Evolutionary conservation across 2,113 vertebrate species (phyloP).

Genomic region (Dromas ardeola): DNA sequence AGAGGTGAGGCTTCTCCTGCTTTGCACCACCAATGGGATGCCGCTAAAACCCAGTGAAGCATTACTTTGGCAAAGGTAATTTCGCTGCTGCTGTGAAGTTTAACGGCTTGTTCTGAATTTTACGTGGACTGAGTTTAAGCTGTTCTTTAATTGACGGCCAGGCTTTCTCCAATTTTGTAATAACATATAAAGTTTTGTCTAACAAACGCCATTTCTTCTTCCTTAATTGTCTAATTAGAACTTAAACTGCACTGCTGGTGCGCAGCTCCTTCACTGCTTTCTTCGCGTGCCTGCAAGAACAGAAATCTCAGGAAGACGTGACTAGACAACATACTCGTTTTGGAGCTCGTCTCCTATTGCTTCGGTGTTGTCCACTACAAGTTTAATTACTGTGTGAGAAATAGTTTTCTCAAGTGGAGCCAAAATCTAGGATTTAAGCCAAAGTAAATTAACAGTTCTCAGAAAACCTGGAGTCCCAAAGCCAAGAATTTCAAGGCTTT

Average conservation of each 20-base stretch:
- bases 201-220: not conserved
- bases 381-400: constrained; percentile 68
- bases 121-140: not conserved
- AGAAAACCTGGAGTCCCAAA: constrained; percentile 64
- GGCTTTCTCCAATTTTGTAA: not conserved
- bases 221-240: constrained; percentile 42
- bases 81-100: not conserved
- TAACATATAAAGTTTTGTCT: constrained; percentile 10
- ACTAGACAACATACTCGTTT: not conserved
- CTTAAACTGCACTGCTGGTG: not conserved
- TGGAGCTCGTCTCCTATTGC: constrained; percentile 12
- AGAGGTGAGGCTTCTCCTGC: not conserved
- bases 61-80: not conserved
- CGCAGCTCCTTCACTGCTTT: not conserved
- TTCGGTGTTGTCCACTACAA: constrained; percentile 63
- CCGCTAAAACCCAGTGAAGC: not conserved
- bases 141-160: not conserved
- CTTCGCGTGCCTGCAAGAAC: not conserved
- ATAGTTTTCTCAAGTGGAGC: constrained; percentile 59
- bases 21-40: not conserved
- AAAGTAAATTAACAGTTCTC: constrained; percentile 70
- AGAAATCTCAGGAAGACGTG: constrained; percentile 17
- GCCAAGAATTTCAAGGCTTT: constrained; percentile 72
- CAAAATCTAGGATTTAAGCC: constrained; percentile 70
- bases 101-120: not conserved